Percentiles rank a stretch among this genome's conserved stretches.
Evolutionary conservation across 1,140 invertebrate genomes (phyloP).

Genomic region (Theocolax elegans): DNA sequence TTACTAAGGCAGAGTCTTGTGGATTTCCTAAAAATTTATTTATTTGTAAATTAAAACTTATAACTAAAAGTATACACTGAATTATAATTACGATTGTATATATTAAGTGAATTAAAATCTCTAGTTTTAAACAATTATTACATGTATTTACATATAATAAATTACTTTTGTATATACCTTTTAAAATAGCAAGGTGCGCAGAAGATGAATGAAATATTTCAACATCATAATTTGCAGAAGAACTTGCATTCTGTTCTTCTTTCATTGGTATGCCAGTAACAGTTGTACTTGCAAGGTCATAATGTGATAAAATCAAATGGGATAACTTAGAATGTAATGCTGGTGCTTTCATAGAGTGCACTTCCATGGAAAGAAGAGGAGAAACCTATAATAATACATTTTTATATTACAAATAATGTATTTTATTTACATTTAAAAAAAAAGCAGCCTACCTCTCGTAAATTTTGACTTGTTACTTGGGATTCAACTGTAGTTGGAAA

Average conservation of each 20-base stretch:
- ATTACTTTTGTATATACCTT: slow-evolving; percentile 65
- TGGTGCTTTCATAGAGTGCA: slow-evolving; percentile 76
- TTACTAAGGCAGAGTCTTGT: slow-evolving; percentile 62
- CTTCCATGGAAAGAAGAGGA: slow-evolving; percentile 74
- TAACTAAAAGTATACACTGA: too few species aligned
- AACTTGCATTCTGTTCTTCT: slow-evolving; percentile 98
- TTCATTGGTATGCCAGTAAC: slow-evolving; percentile 99
- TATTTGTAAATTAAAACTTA: too few species aligned
- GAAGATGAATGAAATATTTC: slow-evolving; percentile 90
- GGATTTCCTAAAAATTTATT: slow-evolving; percentile 57
- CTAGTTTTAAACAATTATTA: too few species aligned
- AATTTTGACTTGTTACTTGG: slow-evolving; percentile 77
- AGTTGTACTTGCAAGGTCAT: slow-evolving; percentile 92
- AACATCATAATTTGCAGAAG: slow-evolving; percentile 97
- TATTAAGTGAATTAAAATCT: too few species aligned
- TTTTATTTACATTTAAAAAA: slow-evolving; percentile 18
- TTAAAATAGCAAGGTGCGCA: slow-evolving; percentile 83
- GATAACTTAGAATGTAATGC: slow-evolving; percentile 74
- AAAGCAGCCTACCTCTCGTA: slow-evolving; percentile 70
- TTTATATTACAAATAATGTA: slow-evolving; percentile 14
- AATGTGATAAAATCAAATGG: slow-evolving; percentile 84
- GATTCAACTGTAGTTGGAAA: slow-evolving; percentile 82
- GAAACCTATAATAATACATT: slow-evolving; percentile 69
- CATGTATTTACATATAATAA: too few species aligned
- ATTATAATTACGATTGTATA: too few species aligned